Percentiles rank a stretch among this genome's conserved stretches.
Conservation (phyloP, 2,113 vertebrate species). For the Naja naja region DNA sequence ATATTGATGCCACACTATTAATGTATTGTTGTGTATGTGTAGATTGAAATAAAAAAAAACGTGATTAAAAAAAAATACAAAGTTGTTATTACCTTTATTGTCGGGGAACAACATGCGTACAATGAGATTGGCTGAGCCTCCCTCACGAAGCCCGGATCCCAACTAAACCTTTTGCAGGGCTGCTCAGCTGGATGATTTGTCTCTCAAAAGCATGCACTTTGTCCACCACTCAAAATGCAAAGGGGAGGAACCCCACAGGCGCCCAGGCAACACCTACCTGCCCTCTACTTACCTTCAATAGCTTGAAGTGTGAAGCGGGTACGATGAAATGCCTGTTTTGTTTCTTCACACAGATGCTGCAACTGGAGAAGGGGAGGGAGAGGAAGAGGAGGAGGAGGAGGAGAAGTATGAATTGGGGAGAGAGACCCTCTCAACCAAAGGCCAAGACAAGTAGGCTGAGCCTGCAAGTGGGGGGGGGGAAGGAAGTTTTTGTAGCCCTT, state of each 20-base stretch:
- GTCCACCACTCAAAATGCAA: background rate
- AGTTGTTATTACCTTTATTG: too few relatives aligned
- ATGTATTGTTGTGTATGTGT: too few relatives aligned
- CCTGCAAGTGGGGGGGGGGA: accelerated
- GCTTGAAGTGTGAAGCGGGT: conserved; percentile 81
- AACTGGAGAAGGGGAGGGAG: conserved; percentile 69
- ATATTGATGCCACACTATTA: too few relatives aligned
- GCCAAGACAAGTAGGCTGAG: background rate
- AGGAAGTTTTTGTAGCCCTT: background rate
- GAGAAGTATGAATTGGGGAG: background rate
- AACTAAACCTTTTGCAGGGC: background rate
- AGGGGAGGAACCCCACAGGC: background rate
- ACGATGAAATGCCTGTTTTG: conserved; percentile 95
- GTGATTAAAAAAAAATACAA: too few relatives aligned
- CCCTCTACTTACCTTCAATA: conserved; percentile 80
- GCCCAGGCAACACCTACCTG: background rate
- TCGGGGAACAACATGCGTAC: too few relatives aligned
- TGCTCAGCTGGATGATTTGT: too few relatives aligned
- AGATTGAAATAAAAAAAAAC: too few relatives aligned
- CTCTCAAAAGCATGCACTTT: too few relatives aligned
- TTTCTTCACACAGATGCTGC: conserved; percentile 96
- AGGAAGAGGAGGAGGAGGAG: background rate
- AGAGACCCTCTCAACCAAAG: background rate
- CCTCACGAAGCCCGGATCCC: background rate
- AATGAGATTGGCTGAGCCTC: too few relatives aligned